Base-by-base conservation (phyloP, 1,140 invertebrate species). In the Melanaphis sacchari region DNA sequence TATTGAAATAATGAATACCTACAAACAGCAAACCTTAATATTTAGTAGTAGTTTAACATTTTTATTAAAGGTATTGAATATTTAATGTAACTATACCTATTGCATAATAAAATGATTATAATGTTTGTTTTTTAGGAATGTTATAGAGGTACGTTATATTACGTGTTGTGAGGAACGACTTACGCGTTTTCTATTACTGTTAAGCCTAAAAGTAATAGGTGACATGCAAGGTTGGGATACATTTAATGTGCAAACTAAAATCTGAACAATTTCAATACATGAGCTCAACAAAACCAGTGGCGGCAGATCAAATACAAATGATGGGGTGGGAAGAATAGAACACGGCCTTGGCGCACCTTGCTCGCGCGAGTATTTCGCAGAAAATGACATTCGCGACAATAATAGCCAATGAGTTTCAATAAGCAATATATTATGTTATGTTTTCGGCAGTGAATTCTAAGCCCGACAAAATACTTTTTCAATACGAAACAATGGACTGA, bases 381-480 rank as follows among this genome's bases (percentile, higher is more conserved):
- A 59, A 90, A 52, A 59, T 49, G 49, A 90, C 41, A 36, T 40
- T 90, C 24, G 52, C 36, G 49, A 90, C 49, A 90, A 90, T 90
- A 90, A 40, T 90, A 90, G 36, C 49, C 31, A 54, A 52, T 11
- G 31, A 40, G 6, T 90, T 90, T 38, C n/a, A 26, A 52, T 52
- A 59, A 90, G 46, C 36, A 38, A 59, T 90, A 89, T 89, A 89
- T 89, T 89, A 89, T 89, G 36, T 89, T 89, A 36, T 89, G 87
- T 46, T 52, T 89, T 49, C 26, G 87, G 49, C 52, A n/a, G n/a
- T 90, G 49, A 90, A 90, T 90, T 54, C 36, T 49, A 38, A 90
- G 3, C 88, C 38, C 36, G 54, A 66, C 89, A 91, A 76, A 38
- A 24, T 22, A 66, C 54, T 91, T 91, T 59, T 91, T 91, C n/a